Evolutionary conservation across 2,113 vertebrate species (phyloP).

Genomic region (Myiopsitta monachus): DNA sequence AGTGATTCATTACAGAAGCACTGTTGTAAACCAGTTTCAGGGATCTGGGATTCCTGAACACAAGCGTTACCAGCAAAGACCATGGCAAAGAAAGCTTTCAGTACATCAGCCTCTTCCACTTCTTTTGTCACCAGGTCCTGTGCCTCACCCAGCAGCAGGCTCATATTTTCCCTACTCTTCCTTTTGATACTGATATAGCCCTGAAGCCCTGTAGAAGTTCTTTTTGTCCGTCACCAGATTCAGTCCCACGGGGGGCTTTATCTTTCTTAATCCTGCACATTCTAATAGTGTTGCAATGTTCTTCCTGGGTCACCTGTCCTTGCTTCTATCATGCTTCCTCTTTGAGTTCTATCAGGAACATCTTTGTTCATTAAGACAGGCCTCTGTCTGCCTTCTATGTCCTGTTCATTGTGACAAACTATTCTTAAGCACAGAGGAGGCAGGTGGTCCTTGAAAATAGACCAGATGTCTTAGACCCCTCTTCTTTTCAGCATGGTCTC

Average conservation of each 20-base stretch:
- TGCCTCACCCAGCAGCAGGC: background rate
- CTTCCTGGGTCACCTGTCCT: background rate
- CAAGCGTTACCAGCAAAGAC: background rate
- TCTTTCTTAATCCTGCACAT: background rate
- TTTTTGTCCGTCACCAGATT: background rate
- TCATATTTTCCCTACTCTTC: background rate
- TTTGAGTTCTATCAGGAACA: background rate
- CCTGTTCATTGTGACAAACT: background rate
- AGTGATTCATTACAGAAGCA: background rate
- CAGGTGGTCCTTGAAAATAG: background rate
- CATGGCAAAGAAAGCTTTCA: background rate
- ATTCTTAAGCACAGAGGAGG: background rate
- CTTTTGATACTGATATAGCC: background rate
- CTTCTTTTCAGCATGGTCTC: background rate
- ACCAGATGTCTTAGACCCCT: background rate
- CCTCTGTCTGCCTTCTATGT: background rate
- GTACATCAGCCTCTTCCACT: accelerated
- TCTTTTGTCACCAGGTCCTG: background rate
- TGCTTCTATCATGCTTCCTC: background rate
- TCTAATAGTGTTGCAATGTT: background rate
- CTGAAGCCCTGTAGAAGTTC: background rate
- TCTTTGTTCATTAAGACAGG: background rate
- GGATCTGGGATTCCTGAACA: background rate
- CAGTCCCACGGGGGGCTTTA: background rate
- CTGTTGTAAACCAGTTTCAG: background rate